phyloP scores from a whole-genome alignment of 1,140 invertebrate species.

The Ceratoteleas bidentatus region DNA sequence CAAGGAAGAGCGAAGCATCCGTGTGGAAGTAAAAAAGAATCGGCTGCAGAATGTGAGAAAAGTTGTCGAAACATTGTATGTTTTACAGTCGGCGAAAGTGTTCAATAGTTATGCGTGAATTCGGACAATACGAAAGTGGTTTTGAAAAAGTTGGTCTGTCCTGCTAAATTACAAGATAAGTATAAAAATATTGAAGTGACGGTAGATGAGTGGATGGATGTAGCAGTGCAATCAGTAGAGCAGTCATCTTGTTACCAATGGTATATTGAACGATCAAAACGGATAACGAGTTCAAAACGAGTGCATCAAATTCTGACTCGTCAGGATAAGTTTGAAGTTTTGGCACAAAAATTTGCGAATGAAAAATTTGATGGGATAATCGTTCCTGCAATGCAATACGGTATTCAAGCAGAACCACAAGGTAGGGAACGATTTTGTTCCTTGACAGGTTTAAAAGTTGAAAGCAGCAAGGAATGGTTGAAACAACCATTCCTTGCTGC shows the following conservation, averaged over 20 bases:
- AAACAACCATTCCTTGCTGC: not conserved
- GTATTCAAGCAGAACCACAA: not conserved
- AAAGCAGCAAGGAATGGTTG: too few species aligned
- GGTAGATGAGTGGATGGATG: not conserved
- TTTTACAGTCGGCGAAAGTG: too few species aligned
- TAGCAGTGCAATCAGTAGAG: not conserved
- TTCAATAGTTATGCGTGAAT: too few species aligned
- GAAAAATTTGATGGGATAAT: slow-evolving; percentile 4
- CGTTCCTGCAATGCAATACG: not conserved
- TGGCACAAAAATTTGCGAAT: not conserved
- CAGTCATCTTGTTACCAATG: not conserved
- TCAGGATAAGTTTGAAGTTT: not conserved
- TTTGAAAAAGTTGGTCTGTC: too few species aligned
- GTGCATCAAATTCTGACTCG: not conserved
- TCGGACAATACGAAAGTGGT: too few species aligned
- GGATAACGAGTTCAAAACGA: not conserved
- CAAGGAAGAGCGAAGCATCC: too few species aligned
- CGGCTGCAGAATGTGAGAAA: too few species aligned
- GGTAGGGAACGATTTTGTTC: not conserved
- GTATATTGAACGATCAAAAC: not conserved
- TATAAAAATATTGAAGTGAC: not conserved
- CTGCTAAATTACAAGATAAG: not conserved
- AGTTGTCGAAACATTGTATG: too few species aligned
- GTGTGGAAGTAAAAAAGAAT: too few species aligned
- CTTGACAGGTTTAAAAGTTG: not conserved